phyloP scores from a whole-genome alignment of 92 coral and sea anemone species.

The Bergia puertoricense region DNA sequence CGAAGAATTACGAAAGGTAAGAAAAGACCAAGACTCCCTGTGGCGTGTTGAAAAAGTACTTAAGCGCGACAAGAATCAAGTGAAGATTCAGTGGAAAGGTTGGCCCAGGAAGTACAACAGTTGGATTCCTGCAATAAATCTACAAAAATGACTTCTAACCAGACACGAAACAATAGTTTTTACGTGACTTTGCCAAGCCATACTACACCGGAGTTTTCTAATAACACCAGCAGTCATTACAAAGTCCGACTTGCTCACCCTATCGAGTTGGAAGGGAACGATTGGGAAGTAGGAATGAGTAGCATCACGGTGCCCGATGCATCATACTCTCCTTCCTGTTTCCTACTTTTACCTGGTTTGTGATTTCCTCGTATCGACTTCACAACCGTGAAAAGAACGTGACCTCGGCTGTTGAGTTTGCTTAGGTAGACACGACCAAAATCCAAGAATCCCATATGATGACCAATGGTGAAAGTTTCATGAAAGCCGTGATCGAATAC shows the following conservation, averaged over 20 bases:
- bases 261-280: not conserved
- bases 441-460: no score
- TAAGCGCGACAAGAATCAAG: constrained; percentile 20
- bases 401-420: no score
- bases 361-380: not conserved
- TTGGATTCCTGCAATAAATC: constrained; percentile 26
- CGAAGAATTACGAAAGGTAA: not conserved
- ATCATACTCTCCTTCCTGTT: not conserved
- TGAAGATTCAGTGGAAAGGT: constrained; percentile 42
- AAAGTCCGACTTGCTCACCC: constrained; percentile 18
- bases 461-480: constrained; percentile 13
- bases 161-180: not conserved
- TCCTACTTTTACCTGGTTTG: not conserved
- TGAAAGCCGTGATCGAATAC: constrained; percentile 24
- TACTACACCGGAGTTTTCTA: constrained; percentile 16
- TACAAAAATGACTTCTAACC: constrained; percentile 3
- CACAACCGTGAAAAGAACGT: not conserved
- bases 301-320: not conserved
- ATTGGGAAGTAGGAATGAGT: not conserved
- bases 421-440: no score
- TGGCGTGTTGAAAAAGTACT: constrained; percentile 48
- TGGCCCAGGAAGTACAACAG: constrained; percentile 37
- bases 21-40: not conserved
- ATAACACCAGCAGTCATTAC: constrained; percentile 21
- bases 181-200: constrained; percentile 36